phyloP scores from a whole-genome alignment of 2,113 vertebrate genomes.

The Hydrochoerus hydrochaeris region DNA sequence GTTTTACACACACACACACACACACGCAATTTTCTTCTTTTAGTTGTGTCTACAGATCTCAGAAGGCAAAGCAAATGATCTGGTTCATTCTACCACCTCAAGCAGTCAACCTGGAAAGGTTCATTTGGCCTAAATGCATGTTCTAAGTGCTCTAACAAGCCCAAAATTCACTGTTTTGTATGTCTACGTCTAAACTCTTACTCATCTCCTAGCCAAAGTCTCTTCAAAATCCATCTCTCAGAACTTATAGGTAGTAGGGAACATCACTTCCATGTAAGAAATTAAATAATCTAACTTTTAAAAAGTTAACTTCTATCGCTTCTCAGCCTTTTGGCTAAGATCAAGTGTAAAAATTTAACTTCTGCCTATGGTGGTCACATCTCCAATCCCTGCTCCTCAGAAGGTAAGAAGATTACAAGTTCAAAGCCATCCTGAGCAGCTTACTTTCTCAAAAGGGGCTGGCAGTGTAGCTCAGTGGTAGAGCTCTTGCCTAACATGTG shows the following conservation, averaged over 20 bases:
- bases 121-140: not conserved
- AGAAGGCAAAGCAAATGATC: conserved; percentile 48
- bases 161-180: not conserved
- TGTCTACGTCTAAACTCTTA: not conserved
- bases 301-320: not conserved
- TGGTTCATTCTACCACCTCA: conserved; percentile 39
- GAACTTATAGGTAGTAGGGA: not conserved
- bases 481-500: not conserved
- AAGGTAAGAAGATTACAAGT: not conserved
- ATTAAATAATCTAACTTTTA: not conserved
- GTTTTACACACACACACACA: conserved; percentile 71
- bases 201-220: not conserved
- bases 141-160: not conserved
- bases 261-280: not conserved
- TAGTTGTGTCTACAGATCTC: conserved; percentile 25
- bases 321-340: too few species aligned
- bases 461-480: not conserved
- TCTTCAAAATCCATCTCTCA: conserved; percentile 13
- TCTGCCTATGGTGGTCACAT: not conserved
- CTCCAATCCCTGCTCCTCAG: not conserved
- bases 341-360: not conserved
- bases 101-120: not conserved
- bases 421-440: not conserved
- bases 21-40: not conserved
- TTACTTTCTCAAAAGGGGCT: not conserved